Evolutionary conservation across 2,888 invertebrate species (phyloP).

Genomic region (Pandemis corylana): DNA sequence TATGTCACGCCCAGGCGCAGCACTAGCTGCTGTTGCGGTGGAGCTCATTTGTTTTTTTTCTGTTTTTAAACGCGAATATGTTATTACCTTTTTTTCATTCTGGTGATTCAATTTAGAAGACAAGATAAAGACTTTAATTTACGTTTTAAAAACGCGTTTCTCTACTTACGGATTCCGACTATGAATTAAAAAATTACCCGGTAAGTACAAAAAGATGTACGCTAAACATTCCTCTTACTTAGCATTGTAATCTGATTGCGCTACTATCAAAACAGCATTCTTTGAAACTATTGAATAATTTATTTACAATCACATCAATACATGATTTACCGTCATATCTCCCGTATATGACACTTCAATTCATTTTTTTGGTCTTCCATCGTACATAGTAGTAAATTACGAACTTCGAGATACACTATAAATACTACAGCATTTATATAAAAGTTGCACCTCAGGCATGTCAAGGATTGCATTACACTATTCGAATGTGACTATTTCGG

Average conservation of each 20-base stretch:
- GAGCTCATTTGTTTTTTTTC: constrained; percentile 55
- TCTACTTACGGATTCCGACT: neutral
- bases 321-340: neutral
- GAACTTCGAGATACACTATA: neutral
- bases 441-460: neutral
- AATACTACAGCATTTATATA: neutral
- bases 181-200: neutral
- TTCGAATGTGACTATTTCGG: constrained; percentile 46
- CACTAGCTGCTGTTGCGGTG: constrained; percentile 57
- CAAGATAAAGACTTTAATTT: neutral
- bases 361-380: neutral
- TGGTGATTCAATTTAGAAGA: constrained; percentile 3
- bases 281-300: constrained; percentile 11
- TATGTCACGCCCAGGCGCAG: constrained; percentile 67
- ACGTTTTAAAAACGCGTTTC: neutral
- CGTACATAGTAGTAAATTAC: neutral
- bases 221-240: neutral
- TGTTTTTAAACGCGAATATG: constrained; percentile 49
- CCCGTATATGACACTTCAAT: neutral
- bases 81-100: constrained; percentile 4
- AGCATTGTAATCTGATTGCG: neutral
- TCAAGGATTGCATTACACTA: neutral
- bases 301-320: neutral
- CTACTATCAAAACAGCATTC: neutral
- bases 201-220: neutral